Evolutionary conservation across 92 coral and sea anemone genomes (phyloP), one percentile per base, ranked within the genome.

Genomic region (Chrysogorgia sp.): DNA sequence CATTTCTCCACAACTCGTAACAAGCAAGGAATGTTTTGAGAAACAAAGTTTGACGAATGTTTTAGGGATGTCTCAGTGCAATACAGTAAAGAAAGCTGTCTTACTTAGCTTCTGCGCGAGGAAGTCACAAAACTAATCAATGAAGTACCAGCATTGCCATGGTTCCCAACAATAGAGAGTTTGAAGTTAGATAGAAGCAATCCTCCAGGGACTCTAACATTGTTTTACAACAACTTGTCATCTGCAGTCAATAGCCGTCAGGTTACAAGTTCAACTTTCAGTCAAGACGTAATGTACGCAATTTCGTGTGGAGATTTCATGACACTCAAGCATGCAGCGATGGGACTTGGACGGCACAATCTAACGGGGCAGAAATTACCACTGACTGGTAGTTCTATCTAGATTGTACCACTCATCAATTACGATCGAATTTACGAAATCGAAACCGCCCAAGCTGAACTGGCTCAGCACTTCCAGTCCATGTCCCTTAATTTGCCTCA

Each of bases 41-140:
- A 40, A 14, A 34, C 71, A 65, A 40, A 65, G 30, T 33, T 65
- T 65, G 48, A 32, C 71, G 0, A 65, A 24, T 0, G 37, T 8
- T 43, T 8, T 17, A 43, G 17, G 10, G 17, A 17, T 43, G 50
- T 43, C 17, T 43, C 8, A 43, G 17, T 8, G 17, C 10, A 8
- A 65, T 5, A 65, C 50, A 66, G 53, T 66, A 30, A 66, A 66
- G 74, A 22, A 43, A 66, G 74, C 74, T 66, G 74, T 52, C 33
- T 34, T 49, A n/a, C n/a, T n/a, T n/a, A n/a, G n/a, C n/a, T 65
- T 32, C 74, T 66, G 21, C 52, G 74, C 25, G 74, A 33, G 74
- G 74, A 66, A 13, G 53, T 66, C 21, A 40, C 29, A 66, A 66
- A 66, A 33, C 17, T 43, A 8, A 55, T 43, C 26, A 35, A 33